Base-by-base conservation (phyloP, 2,113 vertebrate species). In the Ursus arctos region DNA sequence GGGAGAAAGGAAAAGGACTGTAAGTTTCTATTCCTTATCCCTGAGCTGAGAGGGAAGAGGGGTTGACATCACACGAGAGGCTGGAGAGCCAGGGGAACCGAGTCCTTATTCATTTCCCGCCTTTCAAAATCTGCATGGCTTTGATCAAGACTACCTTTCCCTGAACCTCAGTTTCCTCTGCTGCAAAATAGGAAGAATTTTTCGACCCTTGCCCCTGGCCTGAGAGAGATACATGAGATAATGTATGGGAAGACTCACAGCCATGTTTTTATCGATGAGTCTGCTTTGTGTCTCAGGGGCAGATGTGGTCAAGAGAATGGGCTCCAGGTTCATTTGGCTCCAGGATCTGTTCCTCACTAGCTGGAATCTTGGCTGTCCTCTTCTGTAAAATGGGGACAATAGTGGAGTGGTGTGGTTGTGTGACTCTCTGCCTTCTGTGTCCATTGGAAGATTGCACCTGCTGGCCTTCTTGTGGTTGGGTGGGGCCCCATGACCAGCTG, bases 291-390 rank as follows among this genome's bases (percentile, higher is more conserved):
- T 40, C 36, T 22, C 28, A 1, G 36, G n/a, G 59, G 21, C 33
- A 28, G 0, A 12, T 16, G 57, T 4, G 6, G 51, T 28, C 0
- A 59, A 5, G n/a, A 43, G 47, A 28, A 11, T 4, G 14, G 49
- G 12, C 49, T 40, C 51, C 33, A 3, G 5, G 47, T 16, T 61
- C 71, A 4, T 22, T 47, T 59, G 83, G 21, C 47, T 21, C 51
- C 8, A 21, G 43, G 59, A 24, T 47, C 92, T 53, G 7, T n/a
- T 18, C 63, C 26, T 33, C 9, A 28, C 8, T 12, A 3, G 5
- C 28, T 4, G 59, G 18, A 43, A 43, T 33, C 51, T 7, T 28
- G 40, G 33, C 11, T 47, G 40, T 69, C 69, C 21, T 69, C 16
- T 47, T 61, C 57, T 33, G 28, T 16, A 40, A 67, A 22, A 8